phyloP scores from a whole-genome alignment of 2,888 invertebrate genomes.

The Dasysyrphus albostriatus region DNA sequence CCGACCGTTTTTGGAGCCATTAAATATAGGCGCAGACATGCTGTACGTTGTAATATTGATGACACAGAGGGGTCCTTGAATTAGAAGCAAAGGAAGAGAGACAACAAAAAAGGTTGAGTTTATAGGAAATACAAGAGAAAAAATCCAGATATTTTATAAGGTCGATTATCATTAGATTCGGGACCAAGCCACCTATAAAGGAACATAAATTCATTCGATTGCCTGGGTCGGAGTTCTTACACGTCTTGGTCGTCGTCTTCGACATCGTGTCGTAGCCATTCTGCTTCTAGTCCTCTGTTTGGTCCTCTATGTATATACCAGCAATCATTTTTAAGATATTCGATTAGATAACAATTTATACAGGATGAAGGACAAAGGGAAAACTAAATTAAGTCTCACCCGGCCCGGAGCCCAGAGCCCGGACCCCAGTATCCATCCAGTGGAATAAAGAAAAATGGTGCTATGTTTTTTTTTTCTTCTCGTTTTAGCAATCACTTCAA shows the following conservation, averaged over 20 bases:
- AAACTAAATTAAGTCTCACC: slow-evolving; percentile 46
- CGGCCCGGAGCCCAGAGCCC: neutral
- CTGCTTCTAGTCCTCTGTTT: neutral
- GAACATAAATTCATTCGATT: slow-evolving; percentile 65
- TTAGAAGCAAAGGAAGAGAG: neutral
- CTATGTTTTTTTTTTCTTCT: neutral
- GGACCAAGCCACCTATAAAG: slow-evolving; percentile 39
- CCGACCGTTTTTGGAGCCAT: slow-evolving; percentile 62
- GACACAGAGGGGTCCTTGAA: slow-evolving; percentile 40
- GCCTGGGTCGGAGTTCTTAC: slow-evolving; percentile 26
- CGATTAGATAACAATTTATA: slow-evolving; percentile 72
- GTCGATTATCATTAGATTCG: slow-evolving; percentile 73
- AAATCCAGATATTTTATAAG: slow-evolving; percentile 66
- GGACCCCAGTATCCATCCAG: too few species aligned
- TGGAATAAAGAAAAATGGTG: slow-evolving; percentile 35
- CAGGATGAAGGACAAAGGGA: slow-evolving; percentile 47
- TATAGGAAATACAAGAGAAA: neutral
- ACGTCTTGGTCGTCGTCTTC: slow-evolving; percentile 9
- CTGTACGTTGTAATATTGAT: slow-evolving; percentile 46
- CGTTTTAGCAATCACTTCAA: slow-evolving; percentile 65
- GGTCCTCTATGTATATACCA: slow-evolving; percentile 30
- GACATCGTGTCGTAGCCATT: neutral
- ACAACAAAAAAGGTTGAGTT: slow-evolving; percentile 22
- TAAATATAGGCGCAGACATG: slow-evolving; percentile 66
- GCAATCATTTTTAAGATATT: slow-evolving; percentile 72